Conservation (phyloP, 2,113 vertebrate genomes). For the Platanista minor region DNA sequence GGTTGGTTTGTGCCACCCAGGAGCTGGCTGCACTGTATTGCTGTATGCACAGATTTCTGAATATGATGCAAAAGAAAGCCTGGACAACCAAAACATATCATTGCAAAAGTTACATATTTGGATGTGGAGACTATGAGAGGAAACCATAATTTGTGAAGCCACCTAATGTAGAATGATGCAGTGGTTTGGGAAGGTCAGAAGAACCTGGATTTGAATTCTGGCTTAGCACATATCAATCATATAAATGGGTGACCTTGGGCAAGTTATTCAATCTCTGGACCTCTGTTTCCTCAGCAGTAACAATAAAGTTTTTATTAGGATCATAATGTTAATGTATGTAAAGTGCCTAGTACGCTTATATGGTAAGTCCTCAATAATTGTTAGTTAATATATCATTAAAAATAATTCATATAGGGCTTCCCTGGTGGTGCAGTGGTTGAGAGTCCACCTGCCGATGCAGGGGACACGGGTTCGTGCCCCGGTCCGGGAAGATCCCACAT, state of each 20-base stretch:
- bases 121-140: background rate
- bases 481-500: too few relatives aligned
- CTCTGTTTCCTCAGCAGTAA: background rate
- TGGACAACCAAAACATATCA: background rate
- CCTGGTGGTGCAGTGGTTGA: too few relatives aligned
- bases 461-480: too few relatives aligned
- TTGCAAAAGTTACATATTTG: background rate
- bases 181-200: background rate
- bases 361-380: background rate
- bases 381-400: background rate
- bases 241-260: background rate
- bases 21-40: background rate
- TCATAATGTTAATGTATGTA: background rate
- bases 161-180: background rate
- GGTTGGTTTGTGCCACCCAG: background rate
- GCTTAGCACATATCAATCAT: conserved; percentile 10
- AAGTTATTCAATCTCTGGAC: background rate
- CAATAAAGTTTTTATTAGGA: conserved; percentile 15
- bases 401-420: background rate
- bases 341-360: background rate
- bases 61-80: conserved; percentile 3
- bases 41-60: background rate
- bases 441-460: too few relatives aligned
- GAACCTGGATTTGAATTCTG: background rate
- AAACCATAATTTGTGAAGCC: background rate